Percentiles rank a stretch among this genome's conserved stretches.
These are phyloP conservation scores for Allygus modestus DNA, from an alignment of 2,888 invertebrate genomes.

Conservation along the genomic window DNA sequence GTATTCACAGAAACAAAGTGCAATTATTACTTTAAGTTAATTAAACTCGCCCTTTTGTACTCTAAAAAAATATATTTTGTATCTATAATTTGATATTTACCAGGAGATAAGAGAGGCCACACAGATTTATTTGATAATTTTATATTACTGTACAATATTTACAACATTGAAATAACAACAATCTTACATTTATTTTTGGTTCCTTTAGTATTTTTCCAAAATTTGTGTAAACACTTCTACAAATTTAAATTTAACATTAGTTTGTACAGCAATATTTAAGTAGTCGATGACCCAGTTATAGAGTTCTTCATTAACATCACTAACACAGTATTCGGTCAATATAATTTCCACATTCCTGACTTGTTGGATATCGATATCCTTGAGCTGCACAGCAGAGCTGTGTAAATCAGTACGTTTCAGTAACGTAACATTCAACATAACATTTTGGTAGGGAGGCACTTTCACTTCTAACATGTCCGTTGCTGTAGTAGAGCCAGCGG, in stretches of 20 bases:
- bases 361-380: background rate
- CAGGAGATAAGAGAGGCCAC: too few species aligned
- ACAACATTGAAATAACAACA: too few species aligned
- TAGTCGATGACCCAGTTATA: background rate
- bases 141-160: too few species aligned
- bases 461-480: background rate
- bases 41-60: too few species aligned
- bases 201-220: background rate
- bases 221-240: background rate
- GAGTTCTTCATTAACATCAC: background rate
- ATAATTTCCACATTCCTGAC: background rate
- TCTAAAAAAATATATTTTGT: too few species aligned
- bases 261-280: background rate
- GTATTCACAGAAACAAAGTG: too few species aligned
- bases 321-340: background rate
- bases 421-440: background rate
- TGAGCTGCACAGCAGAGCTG: background rate
- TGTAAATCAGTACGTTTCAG: background rate
- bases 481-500: background rate
- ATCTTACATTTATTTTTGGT: too few species aligned
- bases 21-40: too few species aligned
- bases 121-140: too few species aligned
- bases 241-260: background rate
- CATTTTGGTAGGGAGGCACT: background rate
- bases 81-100: too few species aligned